Base-by-base conservation (phyloP, 1,140 invertebrate species). In the Polypedilum pembai region DNA sequence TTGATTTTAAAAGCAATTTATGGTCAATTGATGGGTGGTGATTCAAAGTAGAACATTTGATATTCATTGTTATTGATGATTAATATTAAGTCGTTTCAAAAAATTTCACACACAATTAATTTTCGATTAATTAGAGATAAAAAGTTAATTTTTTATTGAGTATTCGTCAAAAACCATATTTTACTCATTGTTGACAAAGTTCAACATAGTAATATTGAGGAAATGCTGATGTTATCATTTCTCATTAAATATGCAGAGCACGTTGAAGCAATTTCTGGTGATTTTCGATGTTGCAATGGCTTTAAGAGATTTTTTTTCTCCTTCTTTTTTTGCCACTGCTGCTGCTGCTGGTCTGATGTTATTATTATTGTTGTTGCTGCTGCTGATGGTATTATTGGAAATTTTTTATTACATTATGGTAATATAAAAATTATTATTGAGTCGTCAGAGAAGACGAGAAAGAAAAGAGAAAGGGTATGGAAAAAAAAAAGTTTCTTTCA, bases 251-350 rank as follows among this genome's bases (percentile, higher is more conserved):
- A 69, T 69, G 3, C 65, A 18, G 65, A 69, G 18, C 65, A 69
- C 20, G 65, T 10, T 69, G 20, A 8, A 20, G 20, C 65, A 69
- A 69, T 69, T 69, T 69, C 65, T 69, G 65, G 65, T 69, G 65
- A 69, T 69, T 69, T 69, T 18, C 17, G 3, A 8, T 69, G 17
- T 7, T 69, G 65, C 65, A 20, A 69, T 69, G 17, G 65, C 20
- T 69, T 69, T 69, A 20, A 69, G 18, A 69, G 65, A 69, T 20
- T 69, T 69, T 69, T 69, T 20, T 7, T 20, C 17, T 7, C 4
- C 17, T 69, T 56, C 5, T 12, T 69, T 69, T 10, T 8, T 10
- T 20, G 1, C 17, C 12, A 69, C 18, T 20, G 18, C 17, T 5
- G 1, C 24, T 33, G 5, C 24, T 33, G 24, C 24, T 33, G 24